phyloP scores from a whole-genome alignment of 1,140 invertebrate genomes.

The Ectropis grisescens region DNA sequence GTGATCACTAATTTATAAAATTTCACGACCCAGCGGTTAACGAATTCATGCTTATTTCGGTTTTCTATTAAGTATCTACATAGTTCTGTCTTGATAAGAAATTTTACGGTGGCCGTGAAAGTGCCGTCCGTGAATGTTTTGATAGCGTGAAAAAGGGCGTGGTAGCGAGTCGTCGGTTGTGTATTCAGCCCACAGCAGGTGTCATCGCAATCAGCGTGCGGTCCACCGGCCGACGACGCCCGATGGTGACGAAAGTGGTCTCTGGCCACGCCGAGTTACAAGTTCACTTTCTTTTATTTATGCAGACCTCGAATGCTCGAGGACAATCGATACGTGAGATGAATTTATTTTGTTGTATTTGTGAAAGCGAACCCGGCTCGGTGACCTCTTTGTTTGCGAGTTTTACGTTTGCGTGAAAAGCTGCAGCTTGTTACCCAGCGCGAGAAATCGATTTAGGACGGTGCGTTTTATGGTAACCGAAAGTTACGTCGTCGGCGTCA shows the following conservation, averaged over 20 bases:
- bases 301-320: slow-evolving; percentile 46
- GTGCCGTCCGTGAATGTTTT: no score
- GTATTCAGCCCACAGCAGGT: no score
- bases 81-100: no score
- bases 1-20: no score
- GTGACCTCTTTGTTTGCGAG: slow-evolving; percentile 63
- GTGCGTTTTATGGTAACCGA: slow-evolving; percentile 47
- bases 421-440: slow-evolving; percentile 43
- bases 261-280: slow-evolving; percentile 29
- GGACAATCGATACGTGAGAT: slow-evolving; percentile 67
- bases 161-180: no score
- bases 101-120: no score
- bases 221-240: no score
- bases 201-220: no score
- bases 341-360: slow-evolving; percentile 70
- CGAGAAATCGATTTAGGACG: slow-evolving; percentile 61
- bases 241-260: slow-evolving; percentile 22
- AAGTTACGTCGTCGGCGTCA: slow-evolving; percentile 19
- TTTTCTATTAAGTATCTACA: no score
- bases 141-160: no score
- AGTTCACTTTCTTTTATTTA: slow-evolving; percentile 65
- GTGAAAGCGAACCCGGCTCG: slow-evolving; percentile 64
- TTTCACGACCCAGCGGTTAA: no score
- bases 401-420: slow-evolving; percentile 63
- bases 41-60: no score